phyloP scores from a whole-genome alignment of 2,113 vertebrate genomes.

The Poecilia latipinna region DNA sequence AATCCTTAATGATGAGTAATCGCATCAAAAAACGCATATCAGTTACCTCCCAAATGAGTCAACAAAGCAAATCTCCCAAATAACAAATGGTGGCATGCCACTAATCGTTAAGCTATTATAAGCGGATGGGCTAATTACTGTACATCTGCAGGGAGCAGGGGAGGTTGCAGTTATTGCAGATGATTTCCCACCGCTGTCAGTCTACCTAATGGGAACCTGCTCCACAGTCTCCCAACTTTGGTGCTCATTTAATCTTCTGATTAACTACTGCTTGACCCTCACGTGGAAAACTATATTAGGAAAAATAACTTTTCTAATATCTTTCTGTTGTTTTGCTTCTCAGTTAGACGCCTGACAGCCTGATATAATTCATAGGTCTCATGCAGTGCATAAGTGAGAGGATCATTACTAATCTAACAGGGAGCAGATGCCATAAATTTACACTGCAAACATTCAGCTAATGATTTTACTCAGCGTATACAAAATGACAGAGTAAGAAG shows the following conservation, averaged over 20 bases:
- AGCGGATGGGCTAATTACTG: slow-evolving; percentile 74
- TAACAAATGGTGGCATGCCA: slow-evolving; percentile 69
- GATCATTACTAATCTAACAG: slow-evolving; percentile 32
- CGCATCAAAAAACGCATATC: slow-evolving; percentile 71
- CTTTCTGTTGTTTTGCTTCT: slow-evolving; percentile 4
- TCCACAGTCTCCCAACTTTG: slow-evolving; percentile 41
- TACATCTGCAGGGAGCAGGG: slow-evolving; percentile 70
- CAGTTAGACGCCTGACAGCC: slow-evolving; percentile 1
- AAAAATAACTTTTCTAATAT: slow-evolving; percentile 20
- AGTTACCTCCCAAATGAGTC: slow-evolving; percentile 66
- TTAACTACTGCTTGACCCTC: slow-evolving; percentile 56
- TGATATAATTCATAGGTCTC: slow-evolving; percentile 11
- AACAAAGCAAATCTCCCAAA: slow-evolving; percentile 69
- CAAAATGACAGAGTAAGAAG: slow-evolving; percentile 10
- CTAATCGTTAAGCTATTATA: slow-evolving; percentile 70
- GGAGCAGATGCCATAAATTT: slow-evolving; percentile 23
- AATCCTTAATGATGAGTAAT: slow-evolving; percentile 72
- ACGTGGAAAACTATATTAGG: slow-evolving; percentile 28
- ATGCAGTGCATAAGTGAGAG: slow-evolving; percentile 20
- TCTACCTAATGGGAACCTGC: slow-evolving; percentile 65
- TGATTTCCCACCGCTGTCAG: slow-evolving; percentile 63
- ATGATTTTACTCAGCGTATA: slow-evolving; percentile 33
- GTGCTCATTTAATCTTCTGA: slow-evolving; percentile 53
- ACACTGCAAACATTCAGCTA: slow-evolving; percentile 24
- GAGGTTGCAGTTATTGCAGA: slow-evolving; percentile 59